Conservation (phyloP, 92 coral and sea anemone genomes). For the Phenganax stokvisi region DNA sequence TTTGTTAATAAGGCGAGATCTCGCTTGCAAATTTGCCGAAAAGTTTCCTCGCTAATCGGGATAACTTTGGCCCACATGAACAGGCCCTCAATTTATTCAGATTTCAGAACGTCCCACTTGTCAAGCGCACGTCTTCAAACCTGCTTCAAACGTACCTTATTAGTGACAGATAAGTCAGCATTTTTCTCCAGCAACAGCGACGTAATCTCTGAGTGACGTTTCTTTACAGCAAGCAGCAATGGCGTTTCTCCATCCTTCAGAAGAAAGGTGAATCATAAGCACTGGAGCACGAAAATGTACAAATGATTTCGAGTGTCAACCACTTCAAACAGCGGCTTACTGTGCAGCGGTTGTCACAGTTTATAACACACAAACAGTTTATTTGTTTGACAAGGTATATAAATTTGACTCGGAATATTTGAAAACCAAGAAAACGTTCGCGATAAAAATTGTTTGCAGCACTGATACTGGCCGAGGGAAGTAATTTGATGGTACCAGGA, state of each 20-base stretch:
- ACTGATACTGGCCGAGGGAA: not conserved
- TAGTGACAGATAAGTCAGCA: conserved; percentile 73
- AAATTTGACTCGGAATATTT: conserved; percentile 1
- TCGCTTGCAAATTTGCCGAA: no score
- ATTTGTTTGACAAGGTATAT: not conserved
- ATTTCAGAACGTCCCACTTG: conserved; percentile 2
- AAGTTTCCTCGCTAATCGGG: no score
- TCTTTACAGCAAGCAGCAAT: conserved; percentile 72
- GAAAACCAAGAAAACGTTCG: not conserved
- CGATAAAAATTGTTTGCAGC: not conserved
- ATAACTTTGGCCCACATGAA: no score
- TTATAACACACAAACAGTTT: not conserved
- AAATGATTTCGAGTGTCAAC: no score
- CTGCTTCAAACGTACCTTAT: conserved; percentile 54
- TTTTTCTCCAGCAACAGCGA: conserved; percentile 83
- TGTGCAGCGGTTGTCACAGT: not conserved
- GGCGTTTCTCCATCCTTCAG: conserved; percentile 89
- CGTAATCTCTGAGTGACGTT: conserved; percentile 81
- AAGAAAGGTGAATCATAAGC: not conserved
- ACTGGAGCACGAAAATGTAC: not conserved
- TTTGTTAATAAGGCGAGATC: no score
- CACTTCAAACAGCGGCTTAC: not conserved
- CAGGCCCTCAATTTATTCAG: no score
- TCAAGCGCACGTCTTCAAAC: not conserved
- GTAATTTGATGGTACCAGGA: not conserved